Conservation (phyloP, 2,888 invertebrate species). For the Anthrax anthrax region DNA sequence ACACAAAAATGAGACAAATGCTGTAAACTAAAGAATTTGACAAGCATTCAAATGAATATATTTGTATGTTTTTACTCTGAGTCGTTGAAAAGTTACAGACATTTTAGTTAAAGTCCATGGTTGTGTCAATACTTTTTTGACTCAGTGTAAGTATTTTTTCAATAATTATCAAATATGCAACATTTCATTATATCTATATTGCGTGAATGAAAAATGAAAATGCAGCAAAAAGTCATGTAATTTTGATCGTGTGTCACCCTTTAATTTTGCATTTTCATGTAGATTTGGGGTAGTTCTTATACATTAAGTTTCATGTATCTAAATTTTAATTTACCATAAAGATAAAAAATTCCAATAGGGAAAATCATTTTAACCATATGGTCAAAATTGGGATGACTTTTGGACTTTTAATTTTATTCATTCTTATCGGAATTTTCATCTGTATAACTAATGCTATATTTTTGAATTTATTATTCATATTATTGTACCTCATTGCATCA, state of each 20-base stretch:
- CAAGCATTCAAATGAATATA: background rate
- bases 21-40: background rate
- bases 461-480: background rate
- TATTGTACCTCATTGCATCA: no score
- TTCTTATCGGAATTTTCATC: slow-evolving; percentile 6
- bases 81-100: no score
- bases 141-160: no score
- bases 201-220: background rate
- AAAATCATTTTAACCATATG: slow-evolving; percentile 1
- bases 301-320: no score
- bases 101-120: no score
- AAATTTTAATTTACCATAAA: slow-evolving; percentile 3
- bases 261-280: background rate
- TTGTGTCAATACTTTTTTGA: no score
- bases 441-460: background rate
- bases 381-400: background rate
- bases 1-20: no score
- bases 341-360: background rate
- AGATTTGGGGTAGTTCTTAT: no score
- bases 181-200: background rate
- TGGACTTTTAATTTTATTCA: no score
- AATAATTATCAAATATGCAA: slow-evolving; percentile 4
- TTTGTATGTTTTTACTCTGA: no score
- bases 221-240: no score
- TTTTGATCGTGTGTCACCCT: slow-evolving; percentile 1